These are phyloP conservation scores for Epinotia bilunana DNA, from an alignment of 2,888 invertebrate genomes.

Conservation along the genomic window DNA sequence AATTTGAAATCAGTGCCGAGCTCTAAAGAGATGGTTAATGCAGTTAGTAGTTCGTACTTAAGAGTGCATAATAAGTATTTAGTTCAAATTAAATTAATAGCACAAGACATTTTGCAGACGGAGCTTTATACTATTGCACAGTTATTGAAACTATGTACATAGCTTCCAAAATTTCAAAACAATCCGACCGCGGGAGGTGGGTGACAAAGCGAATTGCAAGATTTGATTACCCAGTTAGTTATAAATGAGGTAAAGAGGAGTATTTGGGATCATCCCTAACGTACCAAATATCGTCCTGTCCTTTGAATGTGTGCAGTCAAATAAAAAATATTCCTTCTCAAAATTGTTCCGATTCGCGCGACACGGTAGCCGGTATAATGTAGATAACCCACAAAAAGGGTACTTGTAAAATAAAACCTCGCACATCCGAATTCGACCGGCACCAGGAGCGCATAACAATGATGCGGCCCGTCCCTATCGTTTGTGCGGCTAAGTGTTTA, in stretches of 20 bases:
- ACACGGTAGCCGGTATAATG: constrained; percentile 7
- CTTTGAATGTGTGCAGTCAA: neutral
- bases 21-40: constrained; percentile 14
- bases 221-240: too few species aligned
- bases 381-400: constrained; percentile 26
- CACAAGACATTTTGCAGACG: too few species aligned
- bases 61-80: constrained; percentile 6
- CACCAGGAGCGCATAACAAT: constrained; percentile 43
- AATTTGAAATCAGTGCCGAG: constrained; percentile 28
- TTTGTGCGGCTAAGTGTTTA: constrained; percentile 42
- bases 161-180: too few species aligned
- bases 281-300: neutral
- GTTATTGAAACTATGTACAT: too few species aligned
- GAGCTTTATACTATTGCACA: too few species aligned
- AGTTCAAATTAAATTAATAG: neutral
- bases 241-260: neutral
- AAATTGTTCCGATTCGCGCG: neutral
- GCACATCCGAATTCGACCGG: constrained; percentile 20
- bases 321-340: neutral
- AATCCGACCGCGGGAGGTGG: too few species aligned
- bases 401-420: constrained; percentile 36
- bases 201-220: too few species aligned
- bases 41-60: constrained; percentile 10
- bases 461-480: constrained; percentile 38
- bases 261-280: neutral